Conservation (phyloP, 2,888 invertebrate species). For the Drosophila villosipedis region DNA sequence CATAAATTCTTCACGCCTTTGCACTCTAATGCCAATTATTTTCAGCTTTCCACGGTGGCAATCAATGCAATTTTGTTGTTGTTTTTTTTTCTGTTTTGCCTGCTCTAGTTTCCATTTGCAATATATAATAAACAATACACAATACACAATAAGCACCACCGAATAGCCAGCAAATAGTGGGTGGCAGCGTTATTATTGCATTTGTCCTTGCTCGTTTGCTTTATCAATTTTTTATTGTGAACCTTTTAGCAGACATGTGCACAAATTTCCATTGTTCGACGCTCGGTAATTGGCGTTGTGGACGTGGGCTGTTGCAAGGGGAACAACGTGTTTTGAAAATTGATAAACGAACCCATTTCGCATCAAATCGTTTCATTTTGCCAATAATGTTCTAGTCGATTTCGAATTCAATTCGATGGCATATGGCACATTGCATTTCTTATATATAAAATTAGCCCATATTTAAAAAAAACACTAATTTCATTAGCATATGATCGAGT, state of each 20-base stretch:
- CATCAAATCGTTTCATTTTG: not conserved
- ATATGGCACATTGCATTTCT: not conserved
- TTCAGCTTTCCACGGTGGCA: conserved; percentile 59
- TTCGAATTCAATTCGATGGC: not conserved
- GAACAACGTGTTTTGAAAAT: conserved; percentile 10
- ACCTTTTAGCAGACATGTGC: conserved; percentile 49
- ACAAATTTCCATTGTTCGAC: conserved; percentile 55
- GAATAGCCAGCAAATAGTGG: not conserved
- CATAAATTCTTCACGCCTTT: not conserved
- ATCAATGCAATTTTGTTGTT: conserved; percentile 37
- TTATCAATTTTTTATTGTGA: conserved; percentile 50
- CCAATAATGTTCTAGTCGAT: not conserved
- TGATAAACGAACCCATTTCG: conserved; percentile 13
- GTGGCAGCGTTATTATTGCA: not conserved
- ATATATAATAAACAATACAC: conserved; percentile 1
- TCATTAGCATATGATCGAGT: not conserved
- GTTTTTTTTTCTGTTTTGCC: not conserved
- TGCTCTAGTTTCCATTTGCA: conserved; percentile 16
- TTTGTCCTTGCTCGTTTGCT: conserved; percentile 15
- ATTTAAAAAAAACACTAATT: not conserved
- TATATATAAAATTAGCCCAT: too few relatives aligned
- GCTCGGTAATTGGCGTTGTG: conserved; percentile 29
- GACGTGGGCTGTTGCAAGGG: not conserved
- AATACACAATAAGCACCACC: not conserved
- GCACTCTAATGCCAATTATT: conserved; percentile 60